Evolutionary conservation across 2,888 invertebrate genomes (phyloP), one percentile per base, ranked within the genome.

Genomic region (Heliconius aoede): DNA sequence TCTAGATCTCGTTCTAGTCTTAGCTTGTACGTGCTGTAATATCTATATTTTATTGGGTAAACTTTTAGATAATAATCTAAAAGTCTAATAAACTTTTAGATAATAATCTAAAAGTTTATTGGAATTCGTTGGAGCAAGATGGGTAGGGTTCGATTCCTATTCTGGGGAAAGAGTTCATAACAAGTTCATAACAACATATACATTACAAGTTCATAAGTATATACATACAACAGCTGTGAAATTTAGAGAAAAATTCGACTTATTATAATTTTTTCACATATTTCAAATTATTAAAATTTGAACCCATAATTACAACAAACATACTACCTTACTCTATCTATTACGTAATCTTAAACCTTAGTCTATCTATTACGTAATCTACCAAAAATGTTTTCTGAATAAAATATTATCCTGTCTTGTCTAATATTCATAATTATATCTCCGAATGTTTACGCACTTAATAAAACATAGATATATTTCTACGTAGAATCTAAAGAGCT

Each of bases 381-480:
- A n/a, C 55, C n/a, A 55, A 55, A n/a, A 1, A 46, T 9, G 3
- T 36, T 36, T 64, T 36, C 13, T 36, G 1, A 24, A 36, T 64
- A 64, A 64, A 64, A 24, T 51, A 28, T n/a, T 69, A 26, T 18
- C 26, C 40, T 13, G 68, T 51, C 28, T 51, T 30, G 15, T 69
- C 21, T 68, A 69, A 55, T 51, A 51, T 69, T 69, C 8, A 55
- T 21, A 69, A 68, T 69, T 69, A n/a, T 51, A 30, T 69, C 68
- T 3, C 7, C 30, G 30, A 51, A 69, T 15, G 30, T 68, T 68
- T 51, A 30, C 28, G 28, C 30, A n/a, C 28, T 11, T 51, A 28
- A 69, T 30, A n/a, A 69, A 69, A 55, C 13, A 69, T 69, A 69
- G 55, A 69, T 51, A 69, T 46, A 28, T 69, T 69, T 51, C n/a